Percentiles rank a stretch among this genome's conserved stretches.
phyloP scores from a whole-genome alignment of 1,140 invertebrate species.

The Onthophagus taurus region DNA sequence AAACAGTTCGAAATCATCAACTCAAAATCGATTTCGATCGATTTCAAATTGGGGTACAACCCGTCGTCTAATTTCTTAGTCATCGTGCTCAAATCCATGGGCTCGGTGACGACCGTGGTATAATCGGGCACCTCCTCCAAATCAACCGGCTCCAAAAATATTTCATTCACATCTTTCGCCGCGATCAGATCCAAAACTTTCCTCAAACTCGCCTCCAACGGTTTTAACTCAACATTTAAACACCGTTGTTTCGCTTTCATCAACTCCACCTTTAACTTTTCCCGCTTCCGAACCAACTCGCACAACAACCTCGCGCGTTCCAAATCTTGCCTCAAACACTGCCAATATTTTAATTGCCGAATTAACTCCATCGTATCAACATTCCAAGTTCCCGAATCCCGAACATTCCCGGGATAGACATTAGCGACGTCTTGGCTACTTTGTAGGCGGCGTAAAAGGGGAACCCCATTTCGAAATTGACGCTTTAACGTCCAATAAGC shows the following conservation, averaged over 20 bases:
- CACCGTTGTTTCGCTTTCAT: constrained; percentile 74
- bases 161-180: constrained; percentile 71
- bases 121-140: constrained; percentile 88
- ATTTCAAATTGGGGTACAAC: constrained; percentile 65
- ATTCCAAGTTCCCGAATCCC: constrained; percentile 33
- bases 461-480: constrained; percentile 93
- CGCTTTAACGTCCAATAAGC: constrained; percentile 93
- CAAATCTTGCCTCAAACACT: constrained; percentile 86
- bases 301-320: constrained; percentile 87
- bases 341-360: constrained; percentile 89
- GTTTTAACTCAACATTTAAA: constrained; percentile 69
- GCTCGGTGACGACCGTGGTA: constrained; percentile 80
- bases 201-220: constrained; percentile 67
- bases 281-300: constrained; percentile 89
- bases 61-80: constrained; percentile 64
- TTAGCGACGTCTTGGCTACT: constrained; percentile 40
- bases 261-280: constrained; percentile 86
- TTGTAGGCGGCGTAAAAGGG: constrained; percentile 78
- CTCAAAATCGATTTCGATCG: constrained; percentile 82
- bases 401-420: constrained; percentile 15
- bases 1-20: constrained; percentile 93
- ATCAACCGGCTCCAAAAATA: constrained; percentile 91
- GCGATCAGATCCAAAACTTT: constrained; percentile 67
- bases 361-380: constrained; percentile 63
- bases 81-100: constrained; percentile 89